Evolutionary conservation across 2,888 invertebrate species (phyloP), one percentile per base, ranked within the genome.

Genomic region (Petrolisthes manimaculis): DNA sequence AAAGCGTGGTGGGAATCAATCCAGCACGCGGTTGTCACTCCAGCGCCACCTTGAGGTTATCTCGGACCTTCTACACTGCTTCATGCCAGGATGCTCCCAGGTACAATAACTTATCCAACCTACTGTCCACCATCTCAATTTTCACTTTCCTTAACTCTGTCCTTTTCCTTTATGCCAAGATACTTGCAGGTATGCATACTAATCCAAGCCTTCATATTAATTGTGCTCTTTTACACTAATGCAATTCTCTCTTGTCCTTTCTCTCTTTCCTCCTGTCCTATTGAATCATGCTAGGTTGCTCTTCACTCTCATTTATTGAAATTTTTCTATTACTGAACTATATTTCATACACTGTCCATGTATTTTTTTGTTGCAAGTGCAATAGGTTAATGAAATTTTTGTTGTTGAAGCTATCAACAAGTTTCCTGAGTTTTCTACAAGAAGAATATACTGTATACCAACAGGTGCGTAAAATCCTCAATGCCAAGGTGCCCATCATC

Each of bases 401-500:
- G n/a, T n/a, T n/a, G 37, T 37, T 37, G 37, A 37, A 37, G 37
- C 37, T 37, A 37, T 37, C 37, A 37, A 37, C 37, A 37, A 37
- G 37, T 37, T 37, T 37, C 37, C 37, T 37, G 37, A 37, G 37
- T 37, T 37, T 37, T 37, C 67, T 14, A 67, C 67, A 12, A 1
- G 1, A 18, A 67, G 18, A 67, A 67, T 14, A 14, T 18, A 14
- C n/a, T 69, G n/a, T 69, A 69, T 69, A 18, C 14, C 14, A 21
- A 3, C 89, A 92, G 89, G 91, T 97, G 24, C 93, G 95, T 90
- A 94, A 95, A 91, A 97, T 98, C 91, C 94, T 97, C 67, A 95
- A 96, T 92, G 98, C 98, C 0, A 94, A 97, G 69, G 97, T 98
- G 78, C 98, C 98, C 6, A 98, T 98, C 91, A 95, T 98, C 85